Evolutionary conservation across 1,140 invertebrate genomes (phyloP).

Genomic region (Periplaneta americana): DNA sequence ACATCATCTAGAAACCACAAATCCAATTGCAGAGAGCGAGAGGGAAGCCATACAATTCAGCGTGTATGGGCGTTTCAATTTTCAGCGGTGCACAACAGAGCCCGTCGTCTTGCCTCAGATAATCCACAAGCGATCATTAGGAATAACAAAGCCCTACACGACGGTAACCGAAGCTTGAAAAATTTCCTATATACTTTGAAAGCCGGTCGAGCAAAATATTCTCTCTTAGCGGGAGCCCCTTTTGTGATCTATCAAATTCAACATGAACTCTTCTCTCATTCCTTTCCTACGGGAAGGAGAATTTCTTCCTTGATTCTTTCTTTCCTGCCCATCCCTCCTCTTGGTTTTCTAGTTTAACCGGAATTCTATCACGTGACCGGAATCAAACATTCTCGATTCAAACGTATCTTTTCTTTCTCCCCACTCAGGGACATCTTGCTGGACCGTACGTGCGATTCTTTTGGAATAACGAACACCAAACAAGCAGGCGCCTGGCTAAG

Average conservation of each 20-base stretch:
- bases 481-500: not conserved
- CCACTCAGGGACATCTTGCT: not conserved
- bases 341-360: not conserved
- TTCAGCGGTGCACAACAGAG: too few relatives aligned
- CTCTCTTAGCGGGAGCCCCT: too few relatives aligned
- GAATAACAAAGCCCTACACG: too few relatives aligned
- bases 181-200: too few relatives aligned
- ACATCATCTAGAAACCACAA: too few relatives aligned
- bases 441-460: not conserved
- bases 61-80: too few relatives aligned
- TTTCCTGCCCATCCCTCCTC: not conserved
- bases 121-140: too few relatives aligned
- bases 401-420: not conserved
- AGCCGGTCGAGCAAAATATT: too few relatives aligned
- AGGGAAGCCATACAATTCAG: too few relatives aligned
- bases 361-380: not conserved
- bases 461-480: not conserved
- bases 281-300: not conserved
- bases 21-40: too few relatives aligned
- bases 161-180: too few relatives aligned
- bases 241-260: not conserved
- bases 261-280: not conserved
- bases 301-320: not conserved
- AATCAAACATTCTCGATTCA: not conserved
- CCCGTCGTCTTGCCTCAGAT: too few relatives aligned